Conservation (phyloP, 1,140 invertebrate species). For the Pogonognathellus flavescens region DNA sequence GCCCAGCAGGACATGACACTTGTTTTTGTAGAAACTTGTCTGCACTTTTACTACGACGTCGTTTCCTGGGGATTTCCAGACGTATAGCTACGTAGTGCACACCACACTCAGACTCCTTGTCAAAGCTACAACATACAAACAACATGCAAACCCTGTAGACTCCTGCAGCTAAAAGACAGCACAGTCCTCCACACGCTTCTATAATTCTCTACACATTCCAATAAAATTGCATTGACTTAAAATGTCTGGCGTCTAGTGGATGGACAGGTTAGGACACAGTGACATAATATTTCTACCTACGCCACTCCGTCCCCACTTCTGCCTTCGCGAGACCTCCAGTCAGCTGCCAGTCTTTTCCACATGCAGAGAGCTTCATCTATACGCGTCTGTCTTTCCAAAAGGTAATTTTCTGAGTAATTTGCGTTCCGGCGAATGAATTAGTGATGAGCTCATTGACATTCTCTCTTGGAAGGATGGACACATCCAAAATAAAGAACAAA, state of each 20-base stretch:
- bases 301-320: no score
- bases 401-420: constrained; percentile 47
- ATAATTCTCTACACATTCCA: neutral
- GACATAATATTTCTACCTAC: no score
- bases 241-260: constrained; percentile 10
- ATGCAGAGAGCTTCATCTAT: neutral
- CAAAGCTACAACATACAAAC: no score
- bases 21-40: neutral
- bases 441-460: constrained; percentile 53
- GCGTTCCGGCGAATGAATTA: constrained; percentile 33
- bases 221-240: constrained; percentile 20
- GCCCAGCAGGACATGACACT: constrained; percentile 40
- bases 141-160: no score
- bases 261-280: constrained; percentile 31
- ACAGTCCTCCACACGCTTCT: no score
- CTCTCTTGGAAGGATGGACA: constrained; percentile 42
- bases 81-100: no score
- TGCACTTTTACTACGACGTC: neutral
- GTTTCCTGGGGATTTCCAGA: no score
- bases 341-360: neutral
- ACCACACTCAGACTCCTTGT: no score
- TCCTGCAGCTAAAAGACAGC: no score
- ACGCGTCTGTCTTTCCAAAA: neutral
- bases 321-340: neutral
- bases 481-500: constrained; percentile 36